phyloP scores from a whole-genome alignment of 2,797 vertebrate species.

The Psittacula echo region DNA sequence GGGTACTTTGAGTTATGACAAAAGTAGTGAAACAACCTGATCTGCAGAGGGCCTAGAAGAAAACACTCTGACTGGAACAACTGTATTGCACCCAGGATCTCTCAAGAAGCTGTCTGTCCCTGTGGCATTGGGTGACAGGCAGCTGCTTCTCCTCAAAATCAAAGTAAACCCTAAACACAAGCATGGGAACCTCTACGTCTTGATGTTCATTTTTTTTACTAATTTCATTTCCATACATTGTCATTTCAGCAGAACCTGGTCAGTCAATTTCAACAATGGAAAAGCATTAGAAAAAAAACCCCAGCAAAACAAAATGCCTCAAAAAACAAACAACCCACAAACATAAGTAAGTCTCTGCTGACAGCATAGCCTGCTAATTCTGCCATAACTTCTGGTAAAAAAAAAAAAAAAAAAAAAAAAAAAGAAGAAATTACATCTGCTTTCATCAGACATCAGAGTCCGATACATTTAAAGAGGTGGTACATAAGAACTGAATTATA shows the following conservation, averaged over 20 bases:
- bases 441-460: neutral
- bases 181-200: no score
- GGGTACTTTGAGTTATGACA: fast-evolving
- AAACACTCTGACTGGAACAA: neutral
- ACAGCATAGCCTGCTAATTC: neutral
- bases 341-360: neutral
- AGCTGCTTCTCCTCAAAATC: neutral
- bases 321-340: neutral
- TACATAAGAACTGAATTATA: neutral
- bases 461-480: neutral
- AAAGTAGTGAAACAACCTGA: fast-evolving
- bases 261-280: neutral
- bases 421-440: neutral
- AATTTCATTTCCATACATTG: neutral
- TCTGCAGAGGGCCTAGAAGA: neutral
- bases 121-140: no score
- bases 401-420: neutral
- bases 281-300: neutral
- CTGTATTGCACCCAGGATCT: neutral
- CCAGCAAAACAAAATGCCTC: neutral
- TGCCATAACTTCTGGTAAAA: neutral
- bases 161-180: neutral
- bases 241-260: neutral
- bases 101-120: neutral
- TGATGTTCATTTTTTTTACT: neutral